Evolutionary conservation across 2,113 vertebrate genomes (phyloP), one percentile per base, ranked within the genome.

Genomic region (Sylvia atricapilla): DNA sequence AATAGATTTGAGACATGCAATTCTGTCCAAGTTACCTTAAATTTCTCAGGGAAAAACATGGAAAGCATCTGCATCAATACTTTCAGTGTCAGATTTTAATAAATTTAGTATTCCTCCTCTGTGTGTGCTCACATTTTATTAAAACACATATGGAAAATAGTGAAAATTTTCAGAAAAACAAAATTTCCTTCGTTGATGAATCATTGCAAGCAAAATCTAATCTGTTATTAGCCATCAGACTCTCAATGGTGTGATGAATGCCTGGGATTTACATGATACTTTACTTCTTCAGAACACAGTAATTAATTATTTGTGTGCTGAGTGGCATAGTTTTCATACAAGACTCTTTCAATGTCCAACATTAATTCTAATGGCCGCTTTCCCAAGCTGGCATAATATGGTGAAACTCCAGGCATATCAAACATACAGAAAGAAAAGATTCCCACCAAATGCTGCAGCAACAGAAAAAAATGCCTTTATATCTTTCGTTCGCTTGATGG

Each of bases 181-280:
- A 81, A 56, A 86, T 67, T 84, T 91, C 41, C 17, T 87, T 69
- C 85, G 67, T 50, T 81, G 68, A 84, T 63, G 68, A 77, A 30
- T 64, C 79, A 92, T 12, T 86, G 44, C 82, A 94, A 92, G 39
- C 55, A 90, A 93, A 95, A 90, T 52, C 87, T 78, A 88, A 88
- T 72, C 63, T 80, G 50, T 56, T 91, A 90, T 94, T 80, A 94
- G 31, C 47, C 68, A 79, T 68, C 50, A 76, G 46, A 67, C 5
- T 72, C 46, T 83, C 75, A 84, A 59, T 83, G 47, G 5, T 58
- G 49, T 49, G 55, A 90, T 84, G 72, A 81, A 74, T 88, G 83
- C 35, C 56, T 83, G 11, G 55, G 59, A 94, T 87, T 91, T 73
- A 30, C 67, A 76, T 23, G 31, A 37, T 59, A 83, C 28, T 95